A percentile compares a stretch with the other conserved stretches of the same genome.
Conservation (phyloP, 1,140 invertebrate species). For the Panulirus ornatus region DNA sequence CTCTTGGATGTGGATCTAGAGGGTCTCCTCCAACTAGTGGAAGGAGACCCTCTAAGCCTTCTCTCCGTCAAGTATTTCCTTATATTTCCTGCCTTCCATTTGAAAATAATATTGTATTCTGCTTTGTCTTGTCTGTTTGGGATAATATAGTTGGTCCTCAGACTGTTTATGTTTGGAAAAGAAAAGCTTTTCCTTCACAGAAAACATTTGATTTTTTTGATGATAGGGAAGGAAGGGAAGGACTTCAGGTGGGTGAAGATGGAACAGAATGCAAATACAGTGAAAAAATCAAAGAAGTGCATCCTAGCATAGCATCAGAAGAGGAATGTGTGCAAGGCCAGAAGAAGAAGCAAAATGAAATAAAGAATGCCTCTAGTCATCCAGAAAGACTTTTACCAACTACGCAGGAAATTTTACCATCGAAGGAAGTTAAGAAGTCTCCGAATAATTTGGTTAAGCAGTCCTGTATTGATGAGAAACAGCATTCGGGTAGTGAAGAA, state of each 20-base stretch:
- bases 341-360: not conserved
- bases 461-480: not conserved
- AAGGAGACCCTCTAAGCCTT: slow-evolving; percentile 26
- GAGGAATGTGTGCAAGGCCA: not conserved
- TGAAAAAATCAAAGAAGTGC: not conserved
- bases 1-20: not conserved
- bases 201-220: slow-evolving; percentile 52
- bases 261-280: not conserved
- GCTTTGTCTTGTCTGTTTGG: slow-evolving; percentile 74
- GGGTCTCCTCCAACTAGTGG: not conserved
- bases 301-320: not conserved
- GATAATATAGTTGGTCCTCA: slow-evolving; percentile 75
- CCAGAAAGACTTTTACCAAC: slow-evolving; percentile 8
- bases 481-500: not conserved
- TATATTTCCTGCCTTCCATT: slow-evolving; percentile 71
- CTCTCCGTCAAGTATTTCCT: slow-evolving; percentile 66
- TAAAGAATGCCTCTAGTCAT: slow-evolving; percentile 29
- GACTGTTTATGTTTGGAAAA: slow-evolving; percentile 74
- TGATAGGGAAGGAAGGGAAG: not conserved
- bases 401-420: not conserved
- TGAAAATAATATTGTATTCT: slow-evolving; percentile 74
- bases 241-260: slow-evolving; percentile 46
- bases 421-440: not conserved
- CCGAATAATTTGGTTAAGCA: not conserved
- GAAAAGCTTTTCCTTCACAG: slow-evolving; percentile 64